A percentile compares a stretch with the other conserved stretches of the same genome.
These are phyloP conservation scores for Sorex araneus DNA, from an alignment of 2,113 vertebrate species.

Conservation along the genomic window DNA sequence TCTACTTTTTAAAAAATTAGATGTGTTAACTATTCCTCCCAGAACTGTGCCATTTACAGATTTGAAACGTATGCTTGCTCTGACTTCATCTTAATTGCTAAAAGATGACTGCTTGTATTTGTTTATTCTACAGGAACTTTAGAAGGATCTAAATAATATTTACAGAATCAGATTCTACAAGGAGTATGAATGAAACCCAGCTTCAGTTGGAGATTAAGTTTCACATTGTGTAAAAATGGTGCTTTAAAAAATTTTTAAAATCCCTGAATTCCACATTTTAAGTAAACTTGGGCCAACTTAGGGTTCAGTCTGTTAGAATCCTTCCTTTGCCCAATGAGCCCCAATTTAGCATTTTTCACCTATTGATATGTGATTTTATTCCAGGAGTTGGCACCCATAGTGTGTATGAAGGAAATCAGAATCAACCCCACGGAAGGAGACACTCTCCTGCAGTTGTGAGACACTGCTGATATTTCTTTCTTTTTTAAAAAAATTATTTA, in stretches of 20 bases:
- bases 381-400: not conserved
- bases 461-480: not conserved
- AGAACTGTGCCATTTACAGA: not conserved
- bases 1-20: not conserved
- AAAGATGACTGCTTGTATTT: not conserved
- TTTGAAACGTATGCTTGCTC: not conserved
- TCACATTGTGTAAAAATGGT: not conserved
- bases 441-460: not conserved
- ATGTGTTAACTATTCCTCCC: not conserved
- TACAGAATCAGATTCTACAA: conserved; percentile 24
- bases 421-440: not conserved
- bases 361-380: not conserved
- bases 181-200: conserved; percentile 5
- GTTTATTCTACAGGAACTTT: conserved; percentile 2
- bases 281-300: not conserved
- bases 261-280: not conserved
- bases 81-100: not conserved
- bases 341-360: not conserved
- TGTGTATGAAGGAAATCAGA: not conserved
- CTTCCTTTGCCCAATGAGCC: not conserved
- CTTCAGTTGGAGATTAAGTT: conserved; percentile 2
- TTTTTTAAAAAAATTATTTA: too few species aligned
- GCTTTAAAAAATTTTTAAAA: not conserved
- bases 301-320: not conserved
- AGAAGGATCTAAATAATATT: not conserved